Evolutionary conservation across 1,140 invertebrate species (phyloP).

Genomic region (Chymomyza costata): DNA sequence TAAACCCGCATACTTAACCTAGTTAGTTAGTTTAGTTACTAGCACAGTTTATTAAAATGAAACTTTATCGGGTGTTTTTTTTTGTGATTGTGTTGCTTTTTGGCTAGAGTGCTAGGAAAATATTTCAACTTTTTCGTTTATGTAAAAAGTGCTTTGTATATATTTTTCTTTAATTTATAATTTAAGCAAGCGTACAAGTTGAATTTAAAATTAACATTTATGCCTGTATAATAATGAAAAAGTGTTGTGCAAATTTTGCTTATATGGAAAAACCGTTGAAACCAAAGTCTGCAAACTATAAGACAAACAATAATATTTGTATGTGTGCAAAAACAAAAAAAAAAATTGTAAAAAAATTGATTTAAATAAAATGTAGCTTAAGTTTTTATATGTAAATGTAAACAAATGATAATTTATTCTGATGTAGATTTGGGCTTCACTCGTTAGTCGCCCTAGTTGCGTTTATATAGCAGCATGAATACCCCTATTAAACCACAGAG

Average conservation of each 20-base stretch:
- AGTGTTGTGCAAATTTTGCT: slow-evolving; percentile 6
- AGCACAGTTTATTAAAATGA: slow-evolving; percentile 7
- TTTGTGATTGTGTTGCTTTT: slow-evolving; percentile 15
- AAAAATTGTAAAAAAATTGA: slow-evolving; percentile 6
- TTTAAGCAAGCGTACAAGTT: slow-evolving; percentile 15
- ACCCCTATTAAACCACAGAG: slow-evolving; percentile 17
- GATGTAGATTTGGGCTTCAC: too few species aligned
- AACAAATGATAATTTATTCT: too few species aligned
- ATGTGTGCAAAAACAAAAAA: background rate
- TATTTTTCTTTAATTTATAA: slow-evolving; percentile 22
- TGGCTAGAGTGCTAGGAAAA: background rate
- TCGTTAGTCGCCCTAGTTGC: slow-evolving; percentile 15
- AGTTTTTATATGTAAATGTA: too few species aligned
- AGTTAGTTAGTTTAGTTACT: background rate
- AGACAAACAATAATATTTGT: background rate
- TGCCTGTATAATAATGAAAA: background rate
- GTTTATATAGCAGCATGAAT: slow-evolving; percentile 23
- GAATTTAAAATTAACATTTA: too few species aligned
- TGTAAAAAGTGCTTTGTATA: slow-evolving; percentile 17
- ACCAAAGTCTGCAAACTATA: slow-evolving; percentile 25
- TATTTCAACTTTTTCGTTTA: slow-evolving; percentile 1
- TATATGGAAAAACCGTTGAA: slow-evolving; percentile 14
- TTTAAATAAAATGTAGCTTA: slow-evolving; percentile 8
- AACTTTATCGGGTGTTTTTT: slow-evolving; percentile 8
- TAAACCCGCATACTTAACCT: background rate